phyloP scores from a whole-genome alignment of 2,113 vertebrate genomes.

The Xyrauchen texanus region DNA sequence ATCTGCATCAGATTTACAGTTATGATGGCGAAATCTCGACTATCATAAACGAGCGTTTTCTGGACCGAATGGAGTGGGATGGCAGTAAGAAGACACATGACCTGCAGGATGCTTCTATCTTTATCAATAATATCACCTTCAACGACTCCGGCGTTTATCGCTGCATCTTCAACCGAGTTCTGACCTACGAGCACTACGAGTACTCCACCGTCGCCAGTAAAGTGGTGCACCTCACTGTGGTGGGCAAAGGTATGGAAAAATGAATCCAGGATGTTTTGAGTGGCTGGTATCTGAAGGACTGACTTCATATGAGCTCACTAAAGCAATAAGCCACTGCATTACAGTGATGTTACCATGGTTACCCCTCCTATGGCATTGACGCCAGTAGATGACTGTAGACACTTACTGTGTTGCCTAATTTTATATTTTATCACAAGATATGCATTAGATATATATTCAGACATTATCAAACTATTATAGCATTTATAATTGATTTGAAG shows the following conservation, averaged over 20 bases:
- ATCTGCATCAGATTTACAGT: slow-evolving; percentile 75
- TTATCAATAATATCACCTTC: slow-evolving; percentile 83
- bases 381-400: no score
- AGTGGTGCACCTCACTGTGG: slow-evolving; percentile 79
- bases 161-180: slow-evolving; percentile 82
- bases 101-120: slow-evolving; percentile 86
- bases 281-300: neutral
- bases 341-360: no score
- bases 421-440: no score
- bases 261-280: no score
- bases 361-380: no score
- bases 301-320: no score
- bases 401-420: no score
- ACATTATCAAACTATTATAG: no score
- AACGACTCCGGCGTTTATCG: slow-evolving; percentile 82
- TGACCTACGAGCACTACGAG: slow-evolving; percentile 73
- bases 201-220: slow-evolving; percentile 74
- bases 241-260: slow-evolving; percentile 77
- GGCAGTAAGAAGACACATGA: slow-evolving; percentile 80
- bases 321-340: no score
- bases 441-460: no score
- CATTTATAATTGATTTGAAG: no score
- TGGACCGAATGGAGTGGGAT: slow-evolving; percentile 79
- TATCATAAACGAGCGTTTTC: slow-evolving; percentile 71
- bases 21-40: slow-evolving; percentile 64